Base-by-base conservation (phyloP, 2,888 invertebrate species). In the Mellilla xanthometata region DNA sequence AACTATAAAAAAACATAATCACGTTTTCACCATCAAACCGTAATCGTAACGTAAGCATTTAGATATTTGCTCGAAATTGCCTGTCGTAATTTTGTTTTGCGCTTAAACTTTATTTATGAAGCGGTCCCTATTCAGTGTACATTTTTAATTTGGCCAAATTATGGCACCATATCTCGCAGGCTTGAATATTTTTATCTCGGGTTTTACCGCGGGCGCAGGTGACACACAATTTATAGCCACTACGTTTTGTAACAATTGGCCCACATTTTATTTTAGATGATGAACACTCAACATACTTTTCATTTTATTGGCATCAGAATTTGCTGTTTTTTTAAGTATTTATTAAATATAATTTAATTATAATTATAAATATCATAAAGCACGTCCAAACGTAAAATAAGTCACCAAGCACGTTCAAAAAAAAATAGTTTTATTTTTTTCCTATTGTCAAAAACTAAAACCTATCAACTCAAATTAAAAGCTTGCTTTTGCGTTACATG, bases 121-220 rank as follows among this genome's bases (percentile, higher is more conserved):
- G 30, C 38, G 34, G 43, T 26, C 28, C 36, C 33, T 39, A 47
- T 49, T 50, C 42, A 27, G 24, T 32, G 34, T 52, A 42, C 38
- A 50, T 54, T 55, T 54, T 57, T 49, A 55, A 55, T 52, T 52
- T 40, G 30, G 33, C 30, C 23, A 27, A 38, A 49, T 47, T 51
- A 47, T 36, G 41, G 41, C 19, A 24, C 3, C 40, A 43, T 52
- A 48, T 48, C 27, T 52, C 33, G 27, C 12, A 23, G 29, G 36
- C 41, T 39, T 22, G 28, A 42, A 43, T 45, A 46, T 45, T 54
- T 52, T 57, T 34, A 34, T 46, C 39, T n/a, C 23, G 22, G 40
- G 28, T 46, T 41, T 49, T 49, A 49, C 41, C 27, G 23, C 28
- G 36, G 33, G 19, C 43, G 28, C 54, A 52, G 52, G 39, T 50